These are phyloP conservation scores for Loris lydekkerianus DNA, from an alignment of 2,797 vertebrate species.

Conservation along the genomic window DNA sequence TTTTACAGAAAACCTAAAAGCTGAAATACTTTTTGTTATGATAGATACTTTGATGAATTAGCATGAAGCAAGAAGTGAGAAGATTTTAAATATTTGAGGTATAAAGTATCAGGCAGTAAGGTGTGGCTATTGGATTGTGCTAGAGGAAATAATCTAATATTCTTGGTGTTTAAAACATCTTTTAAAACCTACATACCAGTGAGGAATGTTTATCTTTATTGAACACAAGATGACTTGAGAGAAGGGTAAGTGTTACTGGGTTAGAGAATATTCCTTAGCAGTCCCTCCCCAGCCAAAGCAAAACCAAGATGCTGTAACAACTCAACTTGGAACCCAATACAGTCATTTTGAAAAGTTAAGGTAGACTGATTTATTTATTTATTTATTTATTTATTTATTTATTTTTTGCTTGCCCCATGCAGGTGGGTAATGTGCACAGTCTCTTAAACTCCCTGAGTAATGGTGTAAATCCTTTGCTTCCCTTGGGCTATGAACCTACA, in stretches of 20 bases:
- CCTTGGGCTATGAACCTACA: background rate
- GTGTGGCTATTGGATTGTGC: background rate
- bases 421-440: background rate
- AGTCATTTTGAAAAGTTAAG: conserved; percentile 26
- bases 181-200: background rate
- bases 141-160: conserved; percentile 24
- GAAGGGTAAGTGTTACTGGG: background rate
- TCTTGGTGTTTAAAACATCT: background rate
- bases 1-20: background rate
- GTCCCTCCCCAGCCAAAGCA: background rate
- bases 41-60: conserved; percentile 23
- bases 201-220: background rate
- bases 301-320: background rate
- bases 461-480: background rate
- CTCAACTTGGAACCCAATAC: background rate
- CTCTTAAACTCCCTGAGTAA: background rate
- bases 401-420: background rate
- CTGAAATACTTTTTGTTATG: conserved; percentile 46
- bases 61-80: background rate
- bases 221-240: background rate
- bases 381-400: no score
- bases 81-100: conserved; percentile 22
- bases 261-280: conserved; percentile 1
- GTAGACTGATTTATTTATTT: background rate
- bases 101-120: background rate